Evolutionary conservation across 1,140 invertebrate genomes (phyloP).

Genomic region (Zaprionus tsacasi): DNA sequence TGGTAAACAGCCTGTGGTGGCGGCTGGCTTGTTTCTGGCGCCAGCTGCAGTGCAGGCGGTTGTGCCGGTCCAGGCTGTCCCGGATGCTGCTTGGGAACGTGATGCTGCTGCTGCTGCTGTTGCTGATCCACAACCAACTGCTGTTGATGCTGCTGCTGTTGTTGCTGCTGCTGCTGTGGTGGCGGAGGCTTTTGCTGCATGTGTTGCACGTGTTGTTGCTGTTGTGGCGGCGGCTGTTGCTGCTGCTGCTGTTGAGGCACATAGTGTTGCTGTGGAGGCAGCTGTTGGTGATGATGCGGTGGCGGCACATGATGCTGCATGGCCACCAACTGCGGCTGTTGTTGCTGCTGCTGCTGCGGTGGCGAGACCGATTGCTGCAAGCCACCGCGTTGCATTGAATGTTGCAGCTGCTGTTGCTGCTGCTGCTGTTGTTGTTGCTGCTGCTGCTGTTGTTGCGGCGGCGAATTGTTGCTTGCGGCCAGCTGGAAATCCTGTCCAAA

Average conservation of each 20-base stretch:
- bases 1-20: slow-evolving; percentile 63
- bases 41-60: slow-evolving; percentile 48
- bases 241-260: slow-evolving; percentile 78
- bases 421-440: slow-evolving; percentile 54
- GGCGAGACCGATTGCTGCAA: slow-evolving; percentile 65
- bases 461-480: slow-evolving; percentile 59
- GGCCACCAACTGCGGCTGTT: slow-evolving; percentile 72
- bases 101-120: slow-evolving; percentile 73
- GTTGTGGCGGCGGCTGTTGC: slow-evolving; percentile 67
- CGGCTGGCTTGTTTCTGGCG: slow-evolving; percentile 50
- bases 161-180: slow-evolving; percentile 81
- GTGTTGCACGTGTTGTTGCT: slow-evolving; percentile 60
- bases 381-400: slow-evolving; percentile 71
- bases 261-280: slow-evolving; percentile 73
- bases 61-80: slow-evolving; percentile 56
- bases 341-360: slow-evolving; percentile 53
- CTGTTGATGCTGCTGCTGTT: slow-evolving; percentile 48
- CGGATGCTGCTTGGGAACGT: slow-evolving; percentile 78
- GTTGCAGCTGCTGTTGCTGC: slow-evolving; percentile 40
- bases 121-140: slow-evolving; percentile 57
- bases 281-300: slow-evolving; percentile 66
- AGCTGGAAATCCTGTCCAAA: slow-evolving; percentile 80
- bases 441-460: slow-evolving; percentile 56
- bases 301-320: slow-evolving; percentile 83
- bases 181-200: slow-evolving; percentile 84